These are phyloP conservation scores for Physocephala rufipes DNA, from an alignment of 2,888 invertebrate genomes.

Conservation along the genomic window DNA sequence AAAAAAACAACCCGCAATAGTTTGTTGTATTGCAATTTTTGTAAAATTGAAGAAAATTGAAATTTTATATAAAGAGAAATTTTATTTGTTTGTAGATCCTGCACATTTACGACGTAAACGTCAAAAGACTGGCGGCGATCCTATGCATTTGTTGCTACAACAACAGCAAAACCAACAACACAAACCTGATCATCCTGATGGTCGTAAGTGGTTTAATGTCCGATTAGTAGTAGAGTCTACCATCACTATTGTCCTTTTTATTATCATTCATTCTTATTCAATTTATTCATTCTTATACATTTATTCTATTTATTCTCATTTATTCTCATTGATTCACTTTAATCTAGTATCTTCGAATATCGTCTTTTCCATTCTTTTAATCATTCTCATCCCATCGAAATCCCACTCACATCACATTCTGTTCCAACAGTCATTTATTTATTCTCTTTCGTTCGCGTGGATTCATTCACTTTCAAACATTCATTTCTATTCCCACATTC, in stretches of 20 bases:
- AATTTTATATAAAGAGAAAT: background rate
- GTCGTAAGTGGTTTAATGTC: conserved; percentile 61
- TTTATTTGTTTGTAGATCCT: conserved; percentile 69
- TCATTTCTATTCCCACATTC: too few species aligned
- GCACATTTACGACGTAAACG: conserved; percentile 68
- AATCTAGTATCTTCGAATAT: too few species aligned
- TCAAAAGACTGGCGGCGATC: conserved; percentile 64
- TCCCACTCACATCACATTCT: too few species aligned
- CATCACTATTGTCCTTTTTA: conserved; percentile 1
- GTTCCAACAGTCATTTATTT: too few species aligned
- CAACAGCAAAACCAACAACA: conserved; percentile 52
- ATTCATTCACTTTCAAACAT: too few species aligned
- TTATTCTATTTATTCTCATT: background rate
- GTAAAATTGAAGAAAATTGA: background rate
- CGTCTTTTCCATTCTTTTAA: too few species aligned
- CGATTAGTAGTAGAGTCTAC: conserved; percentile 29
- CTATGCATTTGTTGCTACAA: conserved; percentile 65
- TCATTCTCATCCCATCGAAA: too few species aligned
- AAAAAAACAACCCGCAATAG: background rate
- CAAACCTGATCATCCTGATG: conserved; percentile 59
- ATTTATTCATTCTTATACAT: conserved; percentile 9
- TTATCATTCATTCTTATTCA: background rate
- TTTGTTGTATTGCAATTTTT: background rate
- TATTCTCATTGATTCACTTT: background rate
- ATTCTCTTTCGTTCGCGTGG: too few species aligned